Conservation (phyloP, 2,797 vertebrate species). For the Xerus rutilus region DNA sequence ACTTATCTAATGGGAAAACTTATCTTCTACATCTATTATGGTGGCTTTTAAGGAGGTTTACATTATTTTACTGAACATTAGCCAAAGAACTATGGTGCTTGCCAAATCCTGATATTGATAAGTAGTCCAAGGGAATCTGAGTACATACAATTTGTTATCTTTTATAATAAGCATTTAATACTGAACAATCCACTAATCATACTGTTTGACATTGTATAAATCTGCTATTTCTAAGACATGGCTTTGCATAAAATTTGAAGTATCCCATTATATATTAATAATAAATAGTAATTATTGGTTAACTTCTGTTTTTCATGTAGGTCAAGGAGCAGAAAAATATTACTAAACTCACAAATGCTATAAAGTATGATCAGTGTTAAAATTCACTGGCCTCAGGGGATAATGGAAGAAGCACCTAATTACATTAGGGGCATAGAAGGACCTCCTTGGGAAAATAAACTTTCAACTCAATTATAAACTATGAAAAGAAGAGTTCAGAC, state of each 20-base stretch:
- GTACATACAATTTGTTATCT: not conserved
- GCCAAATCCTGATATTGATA: not conserved
- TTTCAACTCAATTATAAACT: not conserved
- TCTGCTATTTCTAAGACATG: not conserved
- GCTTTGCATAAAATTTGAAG: not conserved
- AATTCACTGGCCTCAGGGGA: rapidly evolving
- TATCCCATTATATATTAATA: not conserved
- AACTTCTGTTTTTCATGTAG: not conserved
- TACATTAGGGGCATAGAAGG: not conserved
- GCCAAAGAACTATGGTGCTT: not conserved
- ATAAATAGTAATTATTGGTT: not conserved
- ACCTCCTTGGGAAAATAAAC: not conserved
- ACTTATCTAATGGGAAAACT: not conserved
- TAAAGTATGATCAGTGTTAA: not conserved
- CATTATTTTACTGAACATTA: not conserved
- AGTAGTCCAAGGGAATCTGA: not conserved
- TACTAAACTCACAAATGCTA: not conserved
- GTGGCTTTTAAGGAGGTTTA: not conserved
- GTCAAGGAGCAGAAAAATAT: not conserved
- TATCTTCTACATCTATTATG: not conserved
- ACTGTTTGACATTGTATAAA: not conserved
- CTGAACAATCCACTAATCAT: not conserved
- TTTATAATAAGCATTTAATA: not conserved
- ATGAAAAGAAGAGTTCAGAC: not conserved
- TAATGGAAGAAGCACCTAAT: not conserved